Base-by-base conservation (phyloP, 2,113 vertebrate genomes). In the Lathamus discolor region DNA sequence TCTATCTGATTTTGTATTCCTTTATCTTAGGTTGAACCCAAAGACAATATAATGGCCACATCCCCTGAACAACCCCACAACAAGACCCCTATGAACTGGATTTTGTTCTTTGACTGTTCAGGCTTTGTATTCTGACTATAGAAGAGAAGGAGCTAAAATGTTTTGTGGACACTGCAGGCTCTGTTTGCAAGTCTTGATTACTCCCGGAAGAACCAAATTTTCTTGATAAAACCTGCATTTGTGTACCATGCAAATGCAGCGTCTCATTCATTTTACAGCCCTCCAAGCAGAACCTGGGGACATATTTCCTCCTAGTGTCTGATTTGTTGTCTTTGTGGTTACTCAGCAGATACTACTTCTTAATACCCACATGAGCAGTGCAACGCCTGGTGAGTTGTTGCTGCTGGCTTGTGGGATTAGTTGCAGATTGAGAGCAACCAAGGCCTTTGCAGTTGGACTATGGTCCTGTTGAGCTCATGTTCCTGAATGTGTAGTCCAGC, bases 171-270 rank as follows among this genome's bases (percentile, higher is more conserved):
- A 10, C 27, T 22, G 31, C 17, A 35, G 62, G 24, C 64, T 64
- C 29, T 87, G 17, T 84, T 75, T 64, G 35, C 17, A 68, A 27
- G 48, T 67, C 27, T 74, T 54, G 49, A 63, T 12, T 35, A 44
- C 29, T 22, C 46, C 48, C 82, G 39, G 48, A 79, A 89, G 35
- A 91, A 39, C 6, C 7, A 8, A 9, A 20, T 43, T 29, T 64
- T 67, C 37, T 84, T 46, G 37, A 37, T 48, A 70, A 82, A 87
- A 37, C 17, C 37, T 79, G 67, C 17, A 46, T 90, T 82, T 82
- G 13, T 6, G 7, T 27, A 10, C 7, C 7, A 54, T 0, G 0
- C 49, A 74, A 51, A 73, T 29, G 12, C 25, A 23, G 27, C 3
- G 2, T 57, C 55, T 46, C 81, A 17, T 5, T 86, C 13, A 13